A percentile compares a stretch with the other conserved stretches of the same genome.
Conservation (phyloP, 2,888 invertebrate species). For the Ceratothoa steindachneri region DNA sequence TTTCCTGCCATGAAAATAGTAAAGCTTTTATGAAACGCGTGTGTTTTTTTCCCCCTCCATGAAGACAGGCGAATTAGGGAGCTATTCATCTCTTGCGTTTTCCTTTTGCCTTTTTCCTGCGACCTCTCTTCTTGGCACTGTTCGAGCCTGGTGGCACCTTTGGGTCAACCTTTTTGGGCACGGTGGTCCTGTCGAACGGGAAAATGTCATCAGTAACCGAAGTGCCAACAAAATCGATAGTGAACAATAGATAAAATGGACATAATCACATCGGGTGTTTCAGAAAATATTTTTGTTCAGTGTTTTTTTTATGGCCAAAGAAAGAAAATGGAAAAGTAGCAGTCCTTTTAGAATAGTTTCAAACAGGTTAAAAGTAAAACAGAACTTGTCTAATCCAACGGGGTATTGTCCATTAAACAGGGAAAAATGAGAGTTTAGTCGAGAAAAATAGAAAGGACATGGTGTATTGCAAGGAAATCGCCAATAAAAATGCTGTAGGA, state of each 20-base stretch:
- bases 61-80: not conserved
- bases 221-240: not conserved
- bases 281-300: too few species aligned
- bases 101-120: slow-evolving; percentile 45
- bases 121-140: slow-evolving; percentile 27
- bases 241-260: not conserved
- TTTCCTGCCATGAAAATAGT: slow-evolving; percentile 9
- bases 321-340: too few species aligned
- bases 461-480: too few species aligned
- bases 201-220: not conserved
- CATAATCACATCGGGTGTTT: too few species aligned
- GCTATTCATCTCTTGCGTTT: slow-evolving; percentile 41
- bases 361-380: too few species aligned
- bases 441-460: too few species aligned
- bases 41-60: not conserved
- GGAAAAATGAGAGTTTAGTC: too few species aligned
- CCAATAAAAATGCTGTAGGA: too few species aligned
- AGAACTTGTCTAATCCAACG: too few species aligned
- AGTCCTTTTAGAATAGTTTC: too few species aligned
- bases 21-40: slow-evolving; percentile 6
- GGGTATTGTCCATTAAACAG: too few species aligned
- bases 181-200: not conserved
- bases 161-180: slow-evolving; percentile 29
- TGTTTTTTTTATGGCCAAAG: too few species aligned
- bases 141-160: slow-evolving; percentile 24